Base-by-base conservation (phyloP, 2,888 invertebrate species). In the Leptinotarsa tumamoca region DNA sequence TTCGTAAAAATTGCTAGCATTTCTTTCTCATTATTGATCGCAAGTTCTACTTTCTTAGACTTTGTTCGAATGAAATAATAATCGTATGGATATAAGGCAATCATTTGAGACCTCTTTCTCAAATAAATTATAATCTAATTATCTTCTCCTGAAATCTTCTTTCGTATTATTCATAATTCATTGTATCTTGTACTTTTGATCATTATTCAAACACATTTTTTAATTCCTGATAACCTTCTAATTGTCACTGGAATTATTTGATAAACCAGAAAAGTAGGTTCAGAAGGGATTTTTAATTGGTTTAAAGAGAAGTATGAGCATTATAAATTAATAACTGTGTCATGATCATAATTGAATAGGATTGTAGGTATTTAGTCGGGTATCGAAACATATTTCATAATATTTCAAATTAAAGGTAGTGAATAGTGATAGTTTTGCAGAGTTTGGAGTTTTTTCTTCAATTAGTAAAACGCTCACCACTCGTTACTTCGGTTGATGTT, bases 171-270 rank as follows among this genome's bases (percentile, higher is more conserved):
- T 10, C 43, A 10, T 33, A 33, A 10, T 7, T 33, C 33, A 7
- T 43, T 10, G 43, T 43, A 13, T 7, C 33, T 33, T 33, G 1
- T 43, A 43, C 43, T 43, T 43, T 43, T 43, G 10, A 43, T 43
- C 43, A 43, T 43, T 58, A 23, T 58, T 27, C 58, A 58, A 58
- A 58, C 21, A 58, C 15, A 15, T 7, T 23, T 58, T 21, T 23
- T 15, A 21, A 23, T 14, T 58, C 23, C 58, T 58, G 4, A 18
- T 58, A 23, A 58, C 58, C 58, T 58, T 58, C 58, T 23, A 4
- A 58, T 23, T 58, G 23, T 58, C 58, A 58, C 21, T 58, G 58
- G 14, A 23, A 58, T 58, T 21, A 27, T 58, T 15, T 58, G 58
- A 58, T 58, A 58, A 54, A 18, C 3, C 5, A 4, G 23, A 21